Conservation (phyloP, 2,797 vertebrate genomes). For the Sylvia borin region DNA sequence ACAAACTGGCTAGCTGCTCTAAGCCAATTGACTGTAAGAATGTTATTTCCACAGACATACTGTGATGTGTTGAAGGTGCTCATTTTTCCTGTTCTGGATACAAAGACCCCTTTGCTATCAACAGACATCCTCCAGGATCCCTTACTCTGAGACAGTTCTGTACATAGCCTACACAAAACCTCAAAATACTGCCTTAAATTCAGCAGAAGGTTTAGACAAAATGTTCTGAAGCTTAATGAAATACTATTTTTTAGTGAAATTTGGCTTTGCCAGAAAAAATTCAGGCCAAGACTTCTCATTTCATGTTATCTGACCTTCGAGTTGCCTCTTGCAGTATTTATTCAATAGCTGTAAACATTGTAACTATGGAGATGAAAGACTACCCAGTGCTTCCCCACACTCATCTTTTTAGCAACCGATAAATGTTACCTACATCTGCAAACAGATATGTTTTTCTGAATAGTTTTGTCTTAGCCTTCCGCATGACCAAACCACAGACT, state of each 20-base stretch:
- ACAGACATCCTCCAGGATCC: background rate
- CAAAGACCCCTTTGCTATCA: fast-evolving
- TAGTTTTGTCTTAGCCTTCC: background rate
- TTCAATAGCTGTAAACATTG: background rate
- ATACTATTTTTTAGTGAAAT: background rate
- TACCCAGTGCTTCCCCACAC: background rate
- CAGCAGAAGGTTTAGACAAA: background rate
- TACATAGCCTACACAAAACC: background rate
- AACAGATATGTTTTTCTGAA: background rate
- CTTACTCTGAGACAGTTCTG: background rate
- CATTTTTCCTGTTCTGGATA: background rate
- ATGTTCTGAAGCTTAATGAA: background rate
- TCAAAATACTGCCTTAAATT: background rate
- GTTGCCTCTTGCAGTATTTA: background rate
- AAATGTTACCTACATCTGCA: background rate
- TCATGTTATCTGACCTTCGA: background rate
- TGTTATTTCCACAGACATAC: background rate
- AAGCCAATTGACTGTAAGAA: background rate
- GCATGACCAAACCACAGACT: background rate
- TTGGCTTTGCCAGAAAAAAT: background rate
- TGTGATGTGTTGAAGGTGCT: background rate
- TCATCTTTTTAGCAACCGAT: fast-evolving
- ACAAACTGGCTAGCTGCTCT: background rate
- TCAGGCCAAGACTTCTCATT: background rate
- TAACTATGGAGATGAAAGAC: background rate